Evolutionary conservation across 2,797 vertebrate genomes (phyloP), one percentile per base, ranked within the genome.

Genomic region (Cossypha heuglini): DNA sequence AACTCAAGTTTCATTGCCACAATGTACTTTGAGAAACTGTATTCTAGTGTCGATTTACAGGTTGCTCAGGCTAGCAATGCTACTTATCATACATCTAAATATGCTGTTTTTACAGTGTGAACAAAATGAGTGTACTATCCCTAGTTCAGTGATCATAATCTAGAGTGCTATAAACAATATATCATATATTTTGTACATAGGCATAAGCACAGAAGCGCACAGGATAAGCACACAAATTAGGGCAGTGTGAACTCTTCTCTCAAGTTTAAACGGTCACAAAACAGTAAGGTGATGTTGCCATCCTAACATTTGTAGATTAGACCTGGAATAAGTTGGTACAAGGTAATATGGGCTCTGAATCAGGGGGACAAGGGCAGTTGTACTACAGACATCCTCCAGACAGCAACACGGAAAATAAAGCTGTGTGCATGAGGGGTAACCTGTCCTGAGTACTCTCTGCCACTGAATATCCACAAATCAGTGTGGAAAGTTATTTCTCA

Each of bases 401-500:
- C 8, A 37, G 16, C 29, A 81, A 25, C 19, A 35, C 3, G 16
- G 37, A 46, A 63, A 63, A 54, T 2, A 49, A 87, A 68, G 18
- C 9, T 37, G 7, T 45, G 8, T 15, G 3, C 20, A 3, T 3
- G 16, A 48, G 16, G 6, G 18, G 5, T 19, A 28, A 58, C 4
- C 24, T 58, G 31, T 24, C 38, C 29, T n/a, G 7, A 64, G 45
- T 28, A 31, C 8, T 16, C 8, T 16, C 45, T 3, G 2, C 6
- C 9, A 52, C 2, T 42, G 20, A 43, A 25, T 21, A 38, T 11
- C 35, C 46, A 31, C 48, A 43, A 40, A 16, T 66, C 37, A 16
- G 4, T 4, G 10, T 16, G 13, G 21, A 61, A 59, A 15, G 12
- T 25, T 74, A 64, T 49, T 59, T 55, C 10, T 45, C 28, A 18